Conservation (phyloP, 2,888 invertebrate species). For the Dryobota labecula region DNA sequence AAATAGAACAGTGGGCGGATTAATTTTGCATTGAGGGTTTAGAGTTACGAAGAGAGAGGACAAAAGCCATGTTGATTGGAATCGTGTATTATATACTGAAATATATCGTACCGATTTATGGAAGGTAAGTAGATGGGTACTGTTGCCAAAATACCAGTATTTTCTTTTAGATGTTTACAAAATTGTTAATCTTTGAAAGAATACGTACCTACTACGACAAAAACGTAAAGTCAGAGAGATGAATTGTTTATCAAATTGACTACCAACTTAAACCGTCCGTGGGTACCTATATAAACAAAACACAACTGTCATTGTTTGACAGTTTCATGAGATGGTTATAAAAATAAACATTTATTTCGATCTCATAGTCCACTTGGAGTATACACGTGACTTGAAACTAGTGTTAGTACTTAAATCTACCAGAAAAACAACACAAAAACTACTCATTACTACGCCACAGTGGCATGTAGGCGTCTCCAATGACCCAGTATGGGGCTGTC, state of each 20-base stretch:
- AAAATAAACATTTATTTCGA: too few species aligned
- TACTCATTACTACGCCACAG: too few species aligned
- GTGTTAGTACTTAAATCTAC: too few species aligned
- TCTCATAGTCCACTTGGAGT: too few species aligned
- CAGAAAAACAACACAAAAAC: too few species aligned
- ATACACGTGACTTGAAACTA: too few species aligned
- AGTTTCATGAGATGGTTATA: neutral
- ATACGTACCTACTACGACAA: neutral
- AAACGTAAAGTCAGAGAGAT: neutral
- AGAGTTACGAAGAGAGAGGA: neutral
- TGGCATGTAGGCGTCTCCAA: too few species aligned
- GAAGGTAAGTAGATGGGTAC: too few species aligned
- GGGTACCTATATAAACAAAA: neutral
- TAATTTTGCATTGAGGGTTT: neutral
- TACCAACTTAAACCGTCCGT: neutral
- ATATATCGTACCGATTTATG: neutral
- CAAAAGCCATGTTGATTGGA: neutral
- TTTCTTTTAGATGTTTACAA: too few species aligned
- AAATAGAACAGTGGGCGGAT: neutral
- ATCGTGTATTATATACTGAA: neutral
- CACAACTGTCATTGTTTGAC: neutral
- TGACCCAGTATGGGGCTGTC: too few species aligned
- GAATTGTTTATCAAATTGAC: too few species aligned
- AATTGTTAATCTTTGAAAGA: neutral
- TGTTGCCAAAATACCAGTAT: neutral